Evolutionary conservation across 2,888 invertebrate genomes (phyloP).

Genomic region (Belgica antarctica): DNA sequence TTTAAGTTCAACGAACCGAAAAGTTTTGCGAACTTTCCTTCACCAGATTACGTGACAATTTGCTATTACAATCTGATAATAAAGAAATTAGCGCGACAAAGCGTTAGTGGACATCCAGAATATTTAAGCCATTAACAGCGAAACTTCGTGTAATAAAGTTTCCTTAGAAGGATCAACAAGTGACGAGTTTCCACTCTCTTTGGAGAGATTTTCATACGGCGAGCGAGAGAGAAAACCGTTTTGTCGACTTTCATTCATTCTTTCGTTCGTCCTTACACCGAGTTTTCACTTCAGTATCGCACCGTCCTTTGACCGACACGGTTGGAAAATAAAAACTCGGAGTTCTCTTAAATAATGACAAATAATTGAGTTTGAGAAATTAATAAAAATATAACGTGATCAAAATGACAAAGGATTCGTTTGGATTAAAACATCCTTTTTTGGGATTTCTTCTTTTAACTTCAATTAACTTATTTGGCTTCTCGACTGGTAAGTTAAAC

Average conservation of each 20-base stretch:
- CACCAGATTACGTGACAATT: neutral
- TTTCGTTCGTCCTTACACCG: too few relatives aligned
- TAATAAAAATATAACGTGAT: neutral
- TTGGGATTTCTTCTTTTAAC: neutral
- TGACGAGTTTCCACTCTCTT: neutral
- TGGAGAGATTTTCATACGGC: constrained; percentile 1
- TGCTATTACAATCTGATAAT: too few relatives aligned
- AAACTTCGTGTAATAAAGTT: neutral
- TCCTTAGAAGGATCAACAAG: neutral
- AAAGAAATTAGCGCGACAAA: neutral
- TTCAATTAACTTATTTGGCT: too few relatives aligned
- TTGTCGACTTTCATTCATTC: constrained; percentile 15
- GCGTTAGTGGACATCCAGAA: neutral
- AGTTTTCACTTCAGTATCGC: neutral
- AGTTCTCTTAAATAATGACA: neutral
- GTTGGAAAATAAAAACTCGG: constrained; percentile 13
- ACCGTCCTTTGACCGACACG: neutral
- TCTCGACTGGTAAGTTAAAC: neutral
- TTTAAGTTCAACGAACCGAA: neutral
- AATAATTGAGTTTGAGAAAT: neutral
- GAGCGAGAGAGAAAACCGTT: constrained; percentile 4
- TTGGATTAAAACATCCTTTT: neutral
- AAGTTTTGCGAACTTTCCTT: neutral
- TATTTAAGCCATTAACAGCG: neutral
- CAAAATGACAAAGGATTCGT: neutral